A percentile compares a stretch with the other conserved stretches of the same genome.
Evolutionary conservation across 2,113 vertebrate genomes (phyloP).

Genomic region (Oreochromis aureus): DNA sequence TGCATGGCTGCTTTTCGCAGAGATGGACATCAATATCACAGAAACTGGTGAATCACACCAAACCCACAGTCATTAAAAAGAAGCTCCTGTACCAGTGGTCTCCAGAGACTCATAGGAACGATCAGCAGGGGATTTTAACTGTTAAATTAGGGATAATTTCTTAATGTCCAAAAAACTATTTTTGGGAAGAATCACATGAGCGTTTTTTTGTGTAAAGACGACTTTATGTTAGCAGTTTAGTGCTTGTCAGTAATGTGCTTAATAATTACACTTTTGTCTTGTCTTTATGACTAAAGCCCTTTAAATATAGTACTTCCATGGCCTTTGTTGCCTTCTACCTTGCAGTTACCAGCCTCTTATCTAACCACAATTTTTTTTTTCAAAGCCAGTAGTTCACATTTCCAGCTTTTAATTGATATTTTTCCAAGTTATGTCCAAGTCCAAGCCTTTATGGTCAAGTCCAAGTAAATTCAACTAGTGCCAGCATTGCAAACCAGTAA

Average conservation of each 20-base stretch:
- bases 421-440: not conserved
- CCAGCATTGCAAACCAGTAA: not conserved
- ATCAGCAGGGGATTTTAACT: not conserved
- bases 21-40: conserved; percentile 48
- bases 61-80: not conserved
- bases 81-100: not conserved
- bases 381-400: not conserved
- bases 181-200: not conserved
- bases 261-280: not conserved
- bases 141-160: not conserved
- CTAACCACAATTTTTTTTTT: not conserved
- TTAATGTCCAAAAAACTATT: not conserved
- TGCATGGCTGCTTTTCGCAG: conserved; percentile 55
- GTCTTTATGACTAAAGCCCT: not conserved
- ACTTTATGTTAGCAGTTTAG: not conserved
- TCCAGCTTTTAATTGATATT: not conserved
- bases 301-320: not conserved
- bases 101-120: not conserved
- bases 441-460: not conserved
- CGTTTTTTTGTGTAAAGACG: not conserved
- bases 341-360: not conserved
- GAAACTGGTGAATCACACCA: conserved; percentile 13
- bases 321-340: not conserved
- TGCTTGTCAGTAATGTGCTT: not conserved
- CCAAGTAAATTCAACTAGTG: not conserved